Conservation (phyloP, 2,113 vertebrate genomes). For the Hassar affinis region DNA sequence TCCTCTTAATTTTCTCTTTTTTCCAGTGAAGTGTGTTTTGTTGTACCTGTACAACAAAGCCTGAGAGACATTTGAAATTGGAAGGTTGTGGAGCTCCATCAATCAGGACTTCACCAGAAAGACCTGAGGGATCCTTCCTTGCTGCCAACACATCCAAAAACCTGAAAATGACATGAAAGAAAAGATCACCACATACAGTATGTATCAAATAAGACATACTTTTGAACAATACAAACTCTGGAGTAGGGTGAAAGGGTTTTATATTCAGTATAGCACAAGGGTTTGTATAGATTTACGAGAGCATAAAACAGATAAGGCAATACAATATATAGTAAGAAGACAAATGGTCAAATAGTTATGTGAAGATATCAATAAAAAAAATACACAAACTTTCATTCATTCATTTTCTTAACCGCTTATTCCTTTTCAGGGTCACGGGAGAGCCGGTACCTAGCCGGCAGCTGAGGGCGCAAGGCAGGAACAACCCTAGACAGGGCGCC, state of each 20-base stretch:
- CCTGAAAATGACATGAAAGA: slow-evolving; percentile 56
- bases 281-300: neutral
- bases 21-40: neutral
- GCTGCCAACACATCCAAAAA: slow-evolving; percentile 80
- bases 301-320: neutral
- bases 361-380: too few relatives aligned
- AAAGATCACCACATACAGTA: neutral
- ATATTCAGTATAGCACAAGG: neutral
- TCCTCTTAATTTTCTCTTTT: neutral
- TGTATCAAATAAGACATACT: neutral
- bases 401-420: too few relatives aligned
- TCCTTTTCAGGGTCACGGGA: too few relatives aligned
- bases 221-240: neutral
- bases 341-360: neutral
- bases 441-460: too few relatives aligned
- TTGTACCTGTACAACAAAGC: slow-evolving; percentile 90
- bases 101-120: slow-evolving; percentile 75
- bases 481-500: too few relatives aligned
- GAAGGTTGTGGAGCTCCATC: slow-evolving; percentile 84
- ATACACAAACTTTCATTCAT: too few relatives aligned
- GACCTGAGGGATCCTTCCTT: slow-evolving; percentile 75
- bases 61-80: slow-evolving; percentile 92
- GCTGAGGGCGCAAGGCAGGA: too few relatives aligned
- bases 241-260: neutral
- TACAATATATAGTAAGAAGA: neutral